A percentile compares a stretch with the other conserved stretches of the same genome.
Evolutionary conservation across 2,113 vertebrate genomes (phyloP).

Genomic region (Sorex fumeus): DNA sequence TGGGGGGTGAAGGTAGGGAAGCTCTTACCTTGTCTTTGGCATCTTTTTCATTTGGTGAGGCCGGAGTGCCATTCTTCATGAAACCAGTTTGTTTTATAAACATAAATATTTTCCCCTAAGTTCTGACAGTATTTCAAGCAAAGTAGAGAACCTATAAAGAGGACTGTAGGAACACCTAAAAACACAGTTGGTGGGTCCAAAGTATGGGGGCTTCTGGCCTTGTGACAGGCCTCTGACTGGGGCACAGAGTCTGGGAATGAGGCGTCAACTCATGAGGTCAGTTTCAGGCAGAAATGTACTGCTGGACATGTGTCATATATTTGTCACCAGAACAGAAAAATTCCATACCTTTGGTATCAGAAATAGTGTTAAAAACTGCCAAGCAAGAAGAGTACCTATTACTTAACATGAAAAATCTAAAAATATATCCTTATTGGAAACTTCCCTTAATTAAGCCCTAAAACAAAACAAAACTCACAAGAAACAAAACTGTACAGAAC

Average conservation of each 20-base stretch:
- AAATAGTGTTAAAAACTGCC: not conserved
- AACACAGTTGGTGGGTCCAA: not conserved
- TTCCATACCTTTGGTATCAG: not conserved
- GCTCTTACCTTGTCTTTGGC: not conserved
- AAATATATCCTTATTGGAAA: constrained; percentile 6
- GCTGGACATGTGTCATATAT: not conserved
- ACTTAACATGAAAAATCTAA: constrained; percentile 22
- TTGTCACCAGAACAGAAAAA: not conserved
- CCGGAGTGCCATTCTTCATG: not conserved
- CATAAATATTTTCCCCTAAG: not conserved
- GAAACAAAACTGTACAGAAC: not conserved
- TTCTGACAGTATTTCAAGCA: not conserved
- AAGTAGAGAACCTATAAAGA: not conserved
- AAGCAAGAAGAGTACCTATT: not conserved
- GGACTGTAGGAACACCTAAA: not conserved
- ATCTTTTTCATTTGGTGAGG: not conserved
- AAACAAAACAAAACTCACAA: constrained; percentile 26
- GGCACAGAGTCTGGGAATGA: not conserved
- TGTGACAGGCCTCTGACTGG: not conserved
- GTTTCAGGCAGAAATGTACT: not conserved
- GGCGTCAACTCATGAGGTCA: not conserved
- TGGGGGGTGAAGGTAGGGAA: not conserved
- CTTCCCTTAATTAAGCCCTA: not conserved
- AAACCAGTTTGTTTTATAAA: not conserved
- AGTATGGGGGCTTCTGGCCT: not conserved